Evolutionary conservation across 2,113 vertebrate species (phyloP).

Genomic region (Oenanthe oenanthe): DNA sequence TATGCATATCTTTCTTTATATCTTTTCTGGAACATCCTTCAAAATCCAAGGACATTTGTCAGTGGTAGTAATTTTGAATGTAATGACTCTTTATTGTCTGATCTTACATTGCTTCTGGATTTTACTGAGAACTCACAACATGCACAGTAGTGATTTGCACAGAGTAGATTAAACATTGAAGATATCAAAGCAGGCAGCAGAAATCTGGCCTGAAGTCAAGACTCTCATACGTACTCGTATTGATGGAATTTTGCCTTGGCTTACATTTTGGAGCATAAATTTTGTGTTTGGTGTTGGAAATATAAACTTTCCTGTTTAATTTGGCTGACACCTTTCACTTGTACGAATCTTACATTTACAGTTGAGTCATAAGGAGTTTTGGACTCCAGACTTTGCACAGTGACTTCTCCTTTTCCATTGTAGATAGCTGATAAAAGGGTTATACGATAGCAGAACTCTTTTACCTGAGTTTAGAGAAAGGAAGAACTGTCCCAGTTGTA

Average conservation of each 20-base stretch:
- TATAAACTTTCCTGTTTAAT: neutral
- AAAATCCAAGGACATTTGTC: neutral
- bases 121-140: neutral
- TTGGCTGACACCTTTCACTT: slow-evolving; percentile 22
- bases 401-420: neutral
- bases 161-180: neutral
- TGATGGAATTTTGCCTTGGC: neutral
- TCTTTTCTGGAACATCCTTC: neutral
- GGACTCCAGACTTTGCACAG: neutral
- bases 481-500: neutral
- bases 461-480: neutral
- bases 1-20: neutral
- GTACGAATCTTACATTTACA: neutral
- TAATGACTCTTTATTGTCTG: neutral
- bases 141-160: neutral
- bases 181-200: neutral
- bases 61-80: neutral
- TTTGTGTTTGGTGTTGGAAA: slow-evolving; percentile 26
- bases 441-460: neutral
- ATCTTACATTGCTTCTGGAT: neutral
- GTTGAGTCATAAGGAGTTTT: slow-evolving; percentile 3
- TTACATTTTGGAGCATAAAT: slow-evolving; percentile 10
- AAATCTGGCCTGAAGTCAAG: neutral
- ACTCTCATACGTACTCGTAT: neutral
- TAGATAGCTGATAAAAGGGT: neutral